These are phyloP conservation scores for Dasypolia templi DNA, from an alignment of 2,888 invertebrate species.

Conservation along the genomic window DNA sequence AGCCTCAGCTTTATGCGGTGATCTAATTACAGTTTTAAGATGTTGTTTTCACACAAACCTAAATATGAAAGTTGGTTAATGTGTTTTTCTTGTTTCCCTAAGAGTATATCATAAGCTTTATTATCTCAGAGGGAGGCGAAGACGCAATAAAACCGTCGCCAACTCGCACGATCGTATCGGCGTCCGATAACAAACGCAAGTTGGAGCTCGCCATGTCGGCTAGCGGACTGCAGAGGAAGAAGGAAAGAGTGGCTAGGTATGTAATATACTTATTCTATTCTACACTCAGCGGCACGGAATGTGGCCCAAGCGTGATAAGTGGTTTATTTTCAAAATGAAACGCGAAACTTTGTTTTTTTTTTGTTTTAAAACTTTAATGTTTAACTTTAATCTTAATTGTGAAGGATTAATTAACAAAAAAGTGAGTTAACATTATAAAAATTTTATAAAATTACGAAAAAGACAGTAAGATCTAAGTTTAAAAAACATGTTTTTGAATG, in stretches of 20 bases:
- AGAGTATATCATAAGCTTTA: neutral
- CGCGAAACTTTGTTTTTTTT: too few species aligned
- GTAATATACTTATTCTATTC: constrained; percentile 2
- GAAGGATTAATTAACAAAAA: too few species aligned
- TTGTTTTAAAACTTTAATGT: too few species aligned
- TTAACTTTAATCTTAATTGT: too few species aligned
- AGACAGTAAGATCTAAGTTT: too few species aligned
- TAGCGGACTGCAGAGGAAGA: constrained; percentile 92
- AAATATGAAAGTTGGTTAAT: neutral
- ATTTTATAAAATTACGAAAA: too few species aligned
- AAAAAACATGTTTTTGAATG: too few species aligned
- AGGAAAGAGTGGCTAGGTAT: constrained; percentile 90
- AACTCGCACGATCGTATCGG: constrained; percentile 90
- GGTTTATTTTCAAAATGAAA: too few species aligned
- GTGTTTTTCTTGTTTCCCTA: neutral
- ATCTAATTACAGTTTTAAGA: too few species aligned
- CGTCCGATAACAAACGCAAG: constrained; percentile 93
- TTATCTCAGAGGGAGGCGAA: constrained; percentile 85
- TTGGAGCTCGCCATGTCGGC: constrained; percentile 94
- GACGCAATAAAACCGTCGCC: constrained; percentile 92
- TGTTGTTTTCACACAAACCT: neutral
- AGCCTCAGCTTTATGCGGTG: neutral
- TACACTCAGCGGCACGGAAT: too few species aligned
- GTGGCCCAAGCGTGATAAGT: too few species aligned
- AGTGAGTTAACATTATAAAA: too few species aligned